Conservation (phyloP, 1,140 invertebrate genomes). For the Zaprionus ghesquierei region DNA sequence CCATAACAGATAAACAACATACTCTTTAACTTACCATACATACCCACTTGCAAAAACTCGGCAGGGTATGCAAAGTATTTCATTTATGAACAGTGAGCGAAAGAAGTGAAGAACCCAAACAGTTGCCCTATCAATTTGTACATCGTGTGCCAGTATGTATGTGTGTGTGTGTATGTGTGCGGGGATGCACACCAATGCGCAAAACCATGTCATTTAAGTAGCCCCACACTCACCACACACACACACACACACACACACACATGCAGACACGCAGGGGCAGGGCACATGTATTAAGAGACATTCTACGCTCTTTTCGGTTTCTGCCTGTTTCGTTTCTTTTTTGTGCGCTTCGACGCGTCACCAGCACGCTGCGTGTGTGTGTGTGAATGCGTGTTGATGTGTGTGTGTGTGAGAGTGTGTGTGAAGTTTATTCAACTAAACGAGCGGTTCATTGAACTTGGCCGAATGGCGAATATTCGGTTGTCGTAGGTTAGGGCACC, state of each 20-base stretch:
- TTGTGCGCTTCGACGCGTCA: constrained; percentile 66
- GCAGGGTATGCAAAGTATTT: background rate
- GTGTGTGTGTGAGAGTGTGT: constrained; percentile 25
- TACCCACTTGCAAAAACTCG: background rate
- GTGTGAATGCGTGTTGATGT: constrained; percentile 17
- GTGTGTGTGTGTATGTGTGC: background rate
- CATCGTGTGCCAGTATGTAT: background rate
- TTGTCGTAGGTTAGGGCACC: constrained; percentile 77
- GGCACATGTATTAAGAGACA: constrained; percentile 48
- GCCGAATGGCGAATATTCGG: constrained; percentile 78
- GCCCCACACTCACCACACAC: constrained; percentile 30
- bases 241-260: constrained; percentile 17
- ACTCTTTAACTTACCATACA: background rate
- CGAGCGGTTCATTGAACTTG: constrained; percentile 78
- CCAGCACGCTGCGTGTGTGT: constrained; percentile 42
- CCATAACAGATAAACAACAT: background rate
- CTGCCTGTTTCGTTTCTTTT: constrained; percentile 49
- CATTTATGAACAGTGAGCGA: background rate
- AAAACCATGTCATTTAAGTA: constrained; percentile 68
- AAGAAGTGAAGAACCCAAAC: constrained; percentile 30
- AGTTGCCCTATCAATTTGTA: constrained; percentile 68
- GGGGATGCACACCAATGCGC: constrained; percentile 15
- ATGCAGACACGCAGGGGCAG: constrained; percentile 7
- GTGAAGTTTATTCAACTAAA: constrained; percentile 80
- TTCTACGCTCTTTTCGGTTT: constrained; percentile 63